Evolutionary conservation across 92 coral and sea anemone genomes (phyloP).

Genomic region (Pocillopora grandis): DNA sequence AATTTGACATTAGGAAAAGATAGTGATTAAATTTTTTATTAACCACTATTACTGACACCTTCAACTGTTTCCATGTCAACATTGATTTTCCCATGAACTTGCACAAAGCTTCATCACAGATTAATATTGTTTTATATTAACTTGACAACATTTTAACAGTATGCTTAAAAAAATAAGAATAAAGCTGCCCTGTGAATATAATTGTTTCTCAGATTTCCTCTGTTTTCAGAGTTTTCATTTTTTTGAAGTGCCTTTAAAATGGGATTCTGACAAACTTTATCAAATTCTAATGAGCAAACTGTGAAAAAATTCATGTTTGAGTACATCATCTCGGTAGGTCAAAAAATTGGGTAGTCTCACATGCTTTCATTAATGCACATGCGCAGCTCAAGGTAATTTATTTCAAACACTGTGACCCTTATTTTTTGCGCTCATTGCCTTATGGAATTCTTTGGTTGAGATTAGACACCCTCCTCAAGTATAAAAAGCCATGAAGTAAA

Average conservation of each 20-base stretch:
- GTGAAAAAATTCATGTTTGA: neutral
- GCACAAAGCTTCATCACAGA: neutral
- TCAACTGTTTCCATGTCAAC: conserved; percentile 28
- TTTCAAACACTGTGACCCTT: neutral
- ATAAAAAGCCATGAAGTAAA: neutral
- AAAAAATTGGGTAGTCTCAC: too few species aligned
- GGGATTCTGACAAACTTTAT: neutral
- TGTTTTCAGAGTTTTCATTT: neutral
- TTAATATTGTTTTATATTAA: neutral
- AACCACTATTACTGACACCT: neutral
- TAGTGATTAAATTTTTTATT: neutral
- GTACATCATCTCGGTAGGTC: neutral
- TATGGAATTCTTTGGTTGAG: neutral
- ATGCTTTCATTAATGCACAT: too few species aligned
- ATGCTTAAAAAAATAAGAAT: neutral
- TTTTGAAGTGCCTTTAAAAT: too few species aligned
- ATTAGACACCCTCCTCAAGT: neutral
- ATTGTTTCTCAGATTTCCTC: conserved; percentile 7
- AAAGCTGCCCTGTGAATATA: conserved; percentile 10
- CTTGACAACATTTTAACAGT: conserved; percentile 13
- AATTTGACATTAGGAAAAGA: neutral
- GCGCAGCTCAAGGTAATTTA: too few species aligned
- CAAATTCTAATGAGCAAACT: neutral
- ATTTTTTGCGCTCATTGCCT: neutral
- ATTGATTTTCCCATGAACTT: neutral